phyloP scores from a whole-genome alignment of 2,888 invertebrate species.

The Eupelmus urozonus region DNA sequence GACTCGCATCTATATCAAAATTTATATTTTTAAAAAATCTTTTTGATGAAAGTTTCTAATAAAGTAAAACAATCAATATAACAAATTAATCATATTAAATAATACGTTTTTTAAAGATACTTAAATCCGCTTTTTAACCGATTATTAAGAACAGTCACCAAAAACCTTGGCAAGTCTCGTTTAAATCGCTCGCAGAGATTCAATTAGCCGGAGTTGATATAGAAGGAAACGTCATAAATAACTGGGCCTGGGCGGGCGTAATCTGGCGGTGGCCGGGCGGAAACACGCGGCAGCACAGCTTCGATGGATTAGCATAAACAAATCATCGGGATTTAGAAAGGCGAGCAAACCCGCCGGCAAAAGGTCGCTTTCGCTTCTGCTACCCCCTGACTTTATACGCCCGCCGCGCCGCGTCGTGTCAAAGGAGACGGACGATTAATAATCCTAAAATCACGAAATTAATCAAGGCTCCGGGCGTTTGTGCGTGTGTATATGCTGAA shows the following conservation, averaged over 20 bases:
- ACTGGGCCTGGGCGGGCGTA: conserved; percentile 46
- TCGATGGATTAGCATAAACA: conserved; percentile 74
- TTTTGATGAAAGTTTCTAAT: no score
- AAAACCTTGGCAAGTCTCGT: no score
- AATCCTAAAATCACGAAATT: conserved; percentile 67
- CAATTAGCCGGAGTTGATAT: conserved; percentile 55
- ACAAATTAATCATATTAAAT: no score
- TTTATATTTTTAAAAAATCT: no score
- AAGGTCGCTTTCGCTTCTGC: conserved; percentile 31
- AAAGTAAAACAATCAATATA: no score
- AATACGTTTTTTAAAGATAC: no score
- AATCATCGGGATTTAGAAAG: conserved; percentile 75
- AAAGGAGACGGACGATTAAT: conserved; percentile 61
- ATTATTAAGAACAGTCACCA: no score
- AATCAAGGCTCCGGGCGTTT: conserved; percentile 39
- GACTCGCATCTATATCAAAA: no score
- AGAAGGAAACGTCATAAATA: conserved; percentile 59
- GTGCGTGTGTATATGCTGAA: neutral
- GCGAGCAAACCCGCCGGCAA: conserved; percentile 44
- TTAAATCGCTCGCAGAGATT: conserved; percentile 40
- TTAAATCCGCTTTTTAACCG: no score
- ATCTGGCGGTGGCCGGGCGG: conserved; percentile 36
- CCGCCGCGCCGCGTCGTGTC: conserved; percentile 43
- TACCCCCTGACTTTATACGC: no score
- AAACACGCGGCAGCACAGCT: conserved; percentile 10